Conservation (phyloP, 2,113 vertebrate species). For the Rhinichthys klamathensis region DNA sequence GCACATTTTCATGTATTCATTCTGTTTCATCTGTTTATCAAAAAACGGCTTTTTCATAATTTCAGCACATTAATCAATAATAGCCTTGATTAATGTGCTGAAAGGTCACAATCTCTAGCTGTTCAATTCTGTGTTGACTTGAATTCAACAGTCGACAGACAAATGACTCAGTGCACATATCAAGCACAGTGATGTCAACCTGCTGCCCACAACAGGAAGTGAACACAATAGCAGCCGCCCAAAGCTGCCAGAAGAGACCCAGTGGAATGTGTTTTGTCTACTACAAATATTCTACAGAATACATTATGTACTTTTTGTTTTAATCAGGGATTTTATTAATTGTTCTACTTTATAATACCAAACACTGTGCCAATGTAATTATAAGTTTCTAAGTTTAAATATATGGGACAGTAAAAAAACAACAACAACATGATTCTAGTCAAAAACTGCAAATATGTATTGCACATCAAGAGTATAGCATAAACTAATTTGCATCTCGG, state of each 20-base stretch:
- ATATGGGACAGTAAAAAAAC: too few species aligned
- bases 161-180: constrained; percentile 30
- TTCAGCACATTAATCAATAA: not conserved
- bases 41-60: not conserved
- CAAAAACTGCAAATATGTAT: too few species aligned
- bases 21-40: not conserved
- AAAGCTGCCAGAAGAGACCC: not conserved
- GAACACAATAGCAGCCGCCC: constrained; percentile 9
- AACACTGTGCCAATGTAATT: not conserved
- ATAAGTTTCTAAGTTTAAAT: too few species aligned
- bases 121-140: not conserved
- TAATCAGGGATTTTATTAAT: not conserved
- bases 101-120: not conserved
- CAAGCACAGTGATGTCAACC: constrained; percentile 36
- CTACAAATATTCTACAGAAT: not conserved
- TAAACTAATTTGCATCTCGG: too few species aligned
- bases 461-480: too few species aligned
- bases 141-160: not conserved
- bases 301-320: constrained; percentile 1
- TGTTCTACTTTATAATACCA: not conserved
- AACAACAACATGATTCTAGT: too few species aligned
- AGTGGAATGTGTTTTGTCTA: constrained; percentile 8
- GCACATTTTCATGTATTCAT: not conserved
- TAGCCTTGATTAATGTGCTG: too few species aligned
- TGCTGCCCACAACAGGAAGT: constrained; percentile 49